phyloP scores from a whole-genome alignment of 2,888 invertebrate genomes.

The Latrodectus hesperus region DNA sequence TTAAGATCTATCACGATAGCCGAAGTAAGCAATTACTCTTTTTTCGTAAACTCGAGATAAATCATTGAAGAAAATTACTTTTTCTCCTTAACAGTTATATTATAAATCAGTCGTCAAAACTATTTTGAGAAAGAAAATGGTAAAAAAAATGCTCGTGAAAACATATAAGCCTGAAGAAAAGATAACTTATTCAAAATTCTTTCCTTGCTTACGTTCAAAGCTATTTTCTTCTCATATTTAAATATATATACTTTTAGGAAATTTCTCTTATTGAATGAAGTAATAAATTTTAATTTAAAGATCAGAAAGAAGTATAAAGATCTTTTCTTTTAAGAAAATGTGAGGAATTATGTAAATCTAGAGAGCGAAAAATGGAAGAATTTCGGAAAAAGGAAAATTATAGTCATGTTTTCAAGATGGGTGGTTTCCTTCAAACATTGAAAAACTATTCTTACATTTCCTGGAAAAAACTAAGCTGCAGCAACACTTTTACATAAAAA shows the following conservation, averaged over 20 bases:
- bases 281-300: conserved; percentile 34
- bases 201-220: conserved; percentile 16
- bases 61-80: conserved; percentile 36
- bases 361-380: not conserved
- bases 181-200: conserved; percentile 45
- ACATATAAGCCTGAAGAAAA: not conserved
- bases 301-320: conserved; percentile 19
- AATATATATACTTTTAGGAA: conserved; percentile 3
- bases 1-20: not conserved
- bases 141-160: not conserved
- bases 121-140: conserved; percentile 4
- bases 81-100: not conserved
- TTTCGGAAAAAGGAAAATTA: not conserved
- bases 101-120: not conserved
- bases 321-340: not conserved
- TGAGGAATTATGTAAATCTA: conserved; percentile 23
- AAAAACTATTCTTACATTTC: not conserved
- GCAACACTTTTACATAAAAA: not conserved
- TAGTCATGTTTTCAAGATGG: not conserved
- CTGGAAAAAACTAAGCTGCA: not conserved
- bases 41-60: conserved; percentile 10
- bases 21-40: conserved; percentile 15
- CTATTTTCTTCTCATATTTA: conserved; percentile 9
- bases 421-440: not conserved
- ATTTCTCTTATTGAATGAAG: conserved; percentile 23